These are phyloP conservation scores for Psettodes erumei DNA, from an alignment of 2,113 vertebrate genomes.

Conservation along the genomic window DNA sequence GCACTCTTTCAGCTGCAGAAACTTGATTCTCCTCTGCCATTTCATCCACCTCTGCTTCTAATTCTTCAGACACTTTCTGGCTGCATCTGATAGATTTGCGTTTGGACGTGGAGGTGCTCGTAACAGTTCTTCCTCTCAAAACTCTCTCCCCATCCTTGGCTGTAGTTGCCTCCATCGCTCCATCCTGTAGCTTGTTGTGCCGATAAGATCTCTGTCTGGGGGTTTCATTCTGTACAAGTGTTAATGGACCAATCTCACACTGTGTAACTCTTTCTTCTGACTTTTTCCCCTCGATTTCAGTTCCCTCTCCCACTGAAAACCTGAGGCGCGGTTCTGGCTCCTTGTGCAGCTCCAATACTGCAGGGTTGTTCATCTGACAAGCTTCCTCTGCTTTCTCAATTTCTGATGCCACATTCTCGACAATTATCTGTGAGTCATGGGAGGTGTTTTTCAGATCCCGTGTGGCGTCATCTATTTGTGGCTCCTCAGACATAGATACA, in stretches of 20 bases:
- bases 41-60: not conserved
- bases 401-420: slow-evolving; percentile 63
- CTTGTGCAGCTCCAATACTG: not conserved
- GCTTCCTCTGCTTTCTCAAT: slow-evolving; percentile 33
- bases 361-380: not conserved
- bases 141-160: not conserved
- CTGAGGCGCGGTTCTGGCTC: slow-evolving; percentile 9
- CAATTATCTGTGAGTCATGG: slow-evolving; percentile 27
- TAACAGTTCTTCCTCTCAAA: slow-evolving; percentile 23
- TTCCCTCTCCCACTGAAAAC: not conserved
- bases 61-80: not conserved
- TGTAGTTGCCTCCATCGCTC: not conserved
- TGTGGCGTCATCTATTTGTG: not conserved
- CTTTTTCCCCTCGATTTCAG: not conserved
- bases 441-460: not conserved
- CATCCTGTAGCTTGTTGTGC: not conserved
- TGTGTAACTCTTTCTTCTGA: not conserved
- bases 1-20: not conserved
- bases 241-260: not conserved
- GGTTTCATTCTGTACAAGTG: slow-evolving; percentile 4
- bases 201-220: not conserved
- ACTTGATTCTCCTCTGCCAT: not conserved
- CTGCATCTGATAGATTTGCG: not conserved
- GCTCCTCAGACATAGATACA: slow-evolving; percentile 4
- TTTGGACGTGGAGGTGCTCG: not conserved